Evolutionary conservation across 1,140 invertebrate species (phyloP).

Genomic region (Contarinia nasturtii): DNA sequence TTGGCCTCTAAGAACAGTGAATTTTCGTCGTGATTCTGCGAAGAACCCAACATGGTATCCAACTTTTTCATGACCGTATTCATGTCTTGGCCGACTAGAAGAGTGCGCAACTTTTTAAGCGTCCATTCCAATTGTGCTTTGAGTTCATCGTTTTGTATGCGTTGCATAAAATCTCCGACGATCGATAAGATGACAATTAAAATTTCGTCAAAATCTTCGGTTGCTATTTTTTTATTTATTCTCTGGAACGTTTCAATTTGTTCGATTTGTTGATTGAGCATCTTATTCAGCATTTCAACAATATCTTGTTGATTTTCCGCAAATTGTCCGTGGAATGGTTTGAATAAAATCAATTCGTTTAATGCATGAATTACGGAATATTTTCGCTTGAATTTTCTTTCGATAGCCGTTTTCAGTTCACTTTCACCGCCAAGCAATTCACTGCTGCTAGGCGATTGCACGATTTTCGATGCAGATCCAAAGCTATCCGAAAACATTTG

Average conservation of each 20-base stretch:
- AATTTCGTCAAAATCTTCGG: slow-evolving; percentile 8
- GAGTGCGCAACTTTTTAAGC: slow-evolving; percentile 3
- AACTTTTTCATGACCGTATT: slow-evolving; percentile 7
- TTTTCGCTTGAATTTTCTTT: slow-evolving; percentile 12
- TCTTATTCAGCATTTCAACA: slow-evolving; percentile 7
- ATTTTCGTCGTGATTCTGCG: neutral
- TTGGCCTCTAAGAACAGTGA: neutral
- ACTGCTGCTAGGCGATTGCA: neutral
- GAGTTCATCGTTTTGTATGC: slow-evolving; percentile 4
- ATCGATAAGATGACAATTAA: slow-evolving; percentile 13
- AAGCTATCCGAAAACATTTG: slow-evolving; percentile 7
- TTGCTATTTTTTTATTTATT: slow-evolving; percentile 2
- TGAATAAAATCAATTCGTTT: slow-evolving; percentile 12
- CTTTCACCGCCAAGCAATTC: slow-evolving; percentile 13
- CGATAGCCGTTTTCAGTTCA: slow-evolving; percentile 13
- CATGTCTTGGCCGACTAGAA: slow-evolving; percentile 6
- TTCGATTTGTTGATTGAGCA: slow-evolving; percentile 6
- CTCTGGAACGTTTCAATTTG: neutral
- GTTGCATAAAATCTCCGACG: slow-evolving; percentile 14
- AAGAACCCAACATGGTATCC: slow-evolving; percentile 5
- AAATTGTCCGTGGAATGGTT: slow-evolving; percentile 13
- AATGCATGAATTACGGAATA: slow-evolving; percentile 15
- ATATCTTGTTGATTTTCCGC: slow-evolving; percentile 12
- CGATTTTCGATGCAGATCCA: neutral
- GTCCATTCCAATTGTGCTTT: slow-evolving; percentile 1